phyloP scores from a whole-genome alignment of 2,113 vertebrate species.

The Bubo scandiacus region DNA sequence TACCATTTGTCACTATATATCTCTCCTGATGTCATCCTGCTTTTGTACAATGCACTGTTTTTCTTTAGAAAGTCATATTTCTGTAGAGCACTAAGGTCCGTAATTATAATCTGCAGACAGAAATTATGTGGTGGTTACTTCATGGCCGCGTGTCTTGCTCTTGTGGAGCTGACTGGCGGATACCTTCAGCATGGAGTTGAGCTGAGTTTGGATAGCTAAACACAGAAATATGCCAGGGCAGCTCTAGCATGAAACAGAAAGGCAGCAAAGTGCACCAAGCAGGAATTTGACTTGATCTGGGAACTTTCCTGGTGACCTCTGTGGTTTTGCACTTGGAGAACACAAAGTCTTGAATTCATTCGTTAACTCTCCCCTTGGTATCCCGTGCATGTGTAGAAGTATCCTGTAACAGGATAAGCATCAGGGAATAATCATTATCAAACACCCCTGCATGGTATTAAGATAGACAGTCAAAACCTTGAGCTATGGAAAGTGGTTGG shows the following conservation, averaged over 20 bases:
- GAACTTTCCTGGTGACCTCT: not conserved
- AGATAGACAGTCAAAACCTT: conserved; percentile 28
- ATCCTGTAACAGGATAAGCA: conserved; percentile 65
- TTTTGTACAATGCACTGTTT: not conserved
- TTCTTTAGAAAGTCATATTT: conserved; percentile 45
- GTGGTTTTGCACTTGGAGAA: not conserved
- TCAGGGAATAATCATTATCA: conserved; percentile 53
- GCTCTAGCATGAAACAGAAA: not conserved
- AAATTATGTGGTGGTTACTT: not conserved
- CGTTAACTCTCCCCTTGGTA: not conserved
- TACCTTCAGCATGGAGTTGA: not conserved
- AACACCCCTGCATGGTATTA: not conserved
- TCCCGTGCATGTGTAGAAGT: not conserved
- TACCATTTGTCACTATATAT: conserved; percentile 6
- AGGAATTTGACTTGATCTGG: not conserved
- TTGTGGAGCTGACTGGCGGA: not conserved
- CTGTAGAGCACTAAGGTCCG: not conserved
- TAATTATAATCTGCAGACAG: not conserved
- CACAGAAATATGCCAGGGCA: not conserved
- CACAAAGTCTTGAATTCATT: not conserved
- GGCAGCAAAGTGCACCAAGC: not conserved
- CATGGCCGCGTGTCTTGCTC: not conserved
- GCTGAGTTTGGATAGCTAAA: not conserved
- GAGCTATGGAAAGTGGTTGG: conserved; percentile 40
- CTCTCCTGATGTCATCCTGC: conserved; percentile 47